phyloP scores from a whole-genome alignment of 1,140 invertebrate genomes.

The Chironomus tepperi region DNA sequence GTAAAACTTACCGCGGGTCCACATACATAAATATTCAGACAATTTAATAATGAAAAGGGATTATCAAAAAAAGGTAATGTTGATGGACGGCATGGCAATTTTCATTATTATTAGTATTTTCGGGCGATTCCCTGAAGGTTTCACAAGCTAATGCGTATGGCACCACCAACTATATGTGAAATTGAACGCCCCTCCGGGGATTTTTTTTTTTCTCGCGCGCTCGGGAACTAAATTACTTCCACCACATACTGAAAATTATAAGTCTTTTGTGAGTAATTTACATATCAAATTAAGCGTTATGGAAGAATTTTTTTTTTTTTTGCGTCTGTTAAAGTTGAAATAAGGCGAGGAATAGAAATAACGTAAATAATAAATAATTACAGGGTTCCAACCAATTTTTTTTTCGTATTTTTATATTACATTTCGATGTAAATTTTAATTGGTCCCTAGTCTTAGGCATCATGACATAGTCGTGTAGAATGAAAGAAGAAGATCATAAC shows the following conservation, averaged over 20 bases:
- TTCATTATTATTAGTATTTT: no score
- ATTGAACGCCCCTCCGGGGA: background rate
- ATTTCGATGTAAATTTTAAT: background rate
- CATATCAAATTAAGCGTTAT: conserved; percentile 21
- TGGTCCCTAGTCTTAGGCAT: background rate
- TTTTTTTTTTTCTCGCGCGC: background rate
- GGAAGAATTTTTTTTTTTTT: background rate
- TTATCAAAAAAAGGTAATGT: background rate
- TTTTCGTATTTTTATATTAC: background rate
- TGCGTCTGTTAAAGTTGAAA: background rate
- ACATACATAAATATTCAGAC: background rate
- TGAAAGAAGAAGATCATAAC: no score
- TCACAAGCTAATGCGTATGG: no score
- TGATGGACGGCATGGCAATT: background rate
- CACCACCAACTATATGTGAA: background rate
- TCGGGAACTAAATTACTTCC: background rate
- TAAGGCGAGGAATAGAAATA: background rate
- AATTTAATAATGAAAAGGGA: conserved; percentile 1
- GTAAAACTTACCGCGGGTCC: no score
- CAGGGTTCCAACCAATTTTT: background rate
- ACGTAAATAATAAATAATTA: conserved; percentile 10
- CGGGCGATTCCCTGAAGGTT: no score
- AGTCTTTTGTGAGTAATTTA: conserved; percentile 19
- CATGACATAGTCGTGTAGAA: no score
- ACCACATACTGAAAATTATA: conserved; percentile 4